Evolutionary conservation across 2,113 vertebrate species (phyloP), one percentile per base, ranked within the genome.

Genomic region (Hyperopisus bebe): DNA sequence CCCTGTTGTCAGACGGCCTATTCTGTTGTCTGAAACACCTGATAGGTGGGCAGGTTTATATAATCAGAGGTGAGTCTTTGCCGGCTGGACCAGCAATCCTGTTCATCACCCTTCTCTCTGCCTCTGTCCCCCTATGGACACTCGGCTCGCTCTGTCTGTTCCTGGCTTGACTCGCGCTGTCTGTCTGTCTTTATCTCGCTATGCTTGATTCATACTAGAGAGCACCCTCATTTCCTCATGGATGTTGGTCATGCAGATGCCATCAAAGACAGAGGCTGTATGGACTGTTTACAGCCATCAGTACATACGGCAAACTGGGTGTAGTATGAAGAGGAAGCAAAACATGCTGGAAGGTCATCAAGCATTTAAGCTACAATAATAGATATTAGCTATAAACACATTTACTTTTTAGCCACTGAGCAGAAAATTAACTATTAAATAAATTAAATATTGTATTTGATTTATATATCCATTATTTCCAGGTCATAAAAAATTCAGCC

Each of bases 11-110:
- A 99, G 98, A 99, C 31, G 97, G 98, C 96, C 97, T 99, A 97
- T 99, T 99, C 98, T 99, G 98, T 99, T 99, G 98, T 98, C 98
- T 99, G 96, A 99, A 99, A 97, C 98, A 99, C 97, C 98, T 99
- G 96, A 99, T 99, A 98, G 98, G 98, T 97, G 98, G 98, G 96
- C 98, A 99, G 97, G 98, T 99, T 98, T 99, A 99, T 98, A 99
- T 99, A 95, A 99, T 99, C 95, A 96, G 98, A 99, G 98, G 98
- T 99, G 97, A 99, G 98, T 99, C 88, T 92, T 89, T 92, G 88
- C 91, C 87, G 31, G 47, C 88, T 82, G 46, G 88, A 90, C 77
- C 91, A 44, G 90, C 7, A 31, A 44, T 19, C 50, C 70, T 84
- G 74, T 89, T 88, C 51, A 47, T 88, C 47, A 21, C 39, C 48